Conservation (phyloP, 1,140 invertebrate species). For the Sinonovacula constricta region DNA sequence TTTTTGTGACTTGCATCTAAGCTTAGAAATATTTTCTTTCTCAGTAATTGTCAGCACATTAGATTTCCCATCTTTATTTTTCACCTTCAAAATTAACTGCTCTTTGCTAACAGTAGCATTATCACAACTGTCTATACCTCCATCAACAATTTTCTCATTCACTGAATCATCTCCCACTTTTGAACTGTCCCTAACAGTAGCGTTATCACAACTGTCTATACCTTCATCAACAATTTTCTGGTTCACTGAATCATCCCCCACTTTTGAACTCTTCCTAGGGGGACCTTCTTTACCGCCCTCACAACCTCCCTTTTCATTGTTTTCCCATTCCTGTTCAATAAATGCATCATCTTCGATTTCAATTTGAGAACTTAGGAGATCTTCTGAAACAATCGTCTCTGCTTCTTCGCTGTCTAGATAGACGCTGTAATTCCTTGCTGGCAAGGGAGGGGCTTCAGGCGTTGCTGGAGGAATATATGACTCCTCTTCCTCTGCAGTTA, state of each 20-base stretch:
- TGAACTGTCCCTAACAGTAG: neutral
- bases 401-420: conserved; percentile 40
- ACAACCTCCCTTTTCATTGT: too few relatives aligned
- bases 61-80: neutral
- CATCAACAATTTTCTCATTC: neutral
- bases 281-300: too few relatives aligned
- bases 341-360: too few relatives aligned
- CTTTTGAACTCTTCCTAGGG: too few relatives aligned
- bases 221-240: neutral
- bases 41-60: conserved; percentile 33
- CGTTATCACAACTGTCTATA: conserved; percentile 22
- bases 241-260: neutral
- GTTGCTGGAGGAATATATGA: neutral
- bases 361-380: too few relatives aligned
- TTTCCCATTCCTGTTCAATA: too few relatives aligned
- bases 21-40: conserved; percentile 14
- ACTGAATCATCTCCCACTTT: too few relatives aligned
- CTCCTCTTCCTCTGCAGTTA: conserved; percentile 15
- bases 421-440: conserved; percentile 44
- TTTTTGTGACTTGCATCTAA: conserved; percentile 9
- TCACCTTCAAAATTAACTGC: conserved; percentile 7
- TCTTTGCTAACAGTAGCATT: neutral
- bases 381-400: neutral
- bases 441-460: conserved; percentile 31
- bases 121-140: neutral